Evolutionary conservation across 37 sponge, comb jelly and placozoan genomes (phyloP).

Genomic region (Spongilla lacustris): DNA sequence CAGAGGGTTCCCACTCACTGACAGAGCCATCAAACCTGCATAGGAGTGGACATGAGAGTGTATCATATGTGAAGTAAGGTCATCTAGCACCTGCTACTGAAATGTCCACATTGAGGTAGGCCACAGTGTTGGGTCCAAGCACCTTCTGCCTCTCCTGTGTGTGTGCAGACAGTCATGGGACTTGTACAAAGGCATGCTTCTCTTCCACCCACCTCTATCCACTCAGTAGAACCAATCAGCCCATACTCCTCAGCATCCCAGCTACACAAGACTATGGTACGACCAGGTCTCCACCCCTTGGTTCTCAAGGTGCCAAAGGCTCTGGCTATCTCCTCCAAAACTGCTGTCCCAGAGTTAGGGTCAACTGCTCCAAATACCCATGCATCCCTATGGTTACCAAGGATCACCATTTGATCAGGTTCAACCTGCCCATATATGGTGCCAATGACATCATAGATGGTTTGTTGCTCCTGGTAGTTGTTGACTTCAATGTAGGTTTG

Average conservation of each 20-base stretch:
- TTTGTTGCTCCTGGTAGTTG: constrained; percentile 48
- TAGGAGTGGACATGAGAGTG: background rate
- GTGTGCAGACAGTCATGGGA: no score
- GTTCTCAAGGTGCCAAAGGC: constrained; percentile 50
- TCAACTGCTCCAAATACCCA: constrained; percentile 94
- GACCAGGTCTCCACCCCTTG: constrained; percentile 86
- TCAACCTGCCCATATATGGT: constrained; percentile 81
- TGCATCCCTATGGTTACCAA: constrained; percentile 96
- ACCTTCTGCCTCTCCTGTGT: constrained; percentile 46
- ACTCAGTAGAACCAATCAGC: constrained; percentile 90
- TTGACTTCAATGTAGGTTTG: constrained; percentile 74
- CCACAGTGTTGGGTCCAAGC: constrained; percentile 56
- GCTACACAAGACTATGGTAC: constrained; percentile 85
- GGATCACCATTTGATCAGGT: constrained; percentile 78
- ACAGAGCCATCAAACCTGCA: background rate
- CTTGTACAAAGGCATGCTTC: no score
- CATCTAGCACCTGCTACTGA: constrained; percentile 50
- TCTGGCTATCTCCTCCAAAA: constrained; percentile 72
- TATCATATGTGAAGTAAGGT: no score
- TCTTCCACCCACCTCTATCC: constrained; percentile 79
- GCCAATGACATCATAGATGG: constrained; percentile 88
- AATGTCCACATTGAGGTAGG: constrained; percentile 85
- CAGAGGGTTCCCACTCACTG: constrained; percentile 13
- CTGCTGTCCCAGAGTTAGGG: constrained; percentile 91
- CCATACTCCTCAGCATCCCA: constrained; percentile 98